Evolutionary conservation across 2,113 vertebrate species (phyloP).

Genomic region (Sapajus apella): DNA sequence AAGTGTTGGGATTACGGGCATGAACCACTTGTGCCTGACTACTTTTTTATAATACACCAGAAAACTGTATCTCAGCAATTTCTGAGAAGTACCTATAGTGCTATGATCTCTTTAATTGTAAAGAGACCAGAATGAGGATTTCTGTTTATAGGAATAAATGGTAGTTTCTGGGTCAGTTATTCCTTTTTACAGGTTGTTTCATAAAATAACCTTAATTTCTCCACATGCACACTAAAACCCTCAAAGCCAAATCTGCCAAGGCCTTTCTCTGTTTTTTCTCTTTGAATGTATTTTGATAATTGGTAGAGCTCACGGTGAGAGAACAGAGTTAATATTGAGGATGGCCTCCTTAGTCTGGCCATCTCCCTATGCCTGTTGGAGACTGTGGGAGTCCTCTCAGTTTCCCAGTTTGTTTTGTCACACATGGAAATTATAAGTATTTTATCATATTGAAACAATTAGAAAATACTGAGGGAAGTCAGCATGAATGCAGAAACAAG

Average conservation of each 20-base stretch:
- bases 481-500: not conserved
- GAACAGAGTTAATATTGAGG: not conserved
- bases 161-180: not conserved
- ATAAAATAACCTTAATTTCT: conserved; percentile 7
- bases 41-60: not conserved
- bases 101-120: not conserved
- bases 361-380: not conserved
- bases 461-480: conserved; percentile 3
- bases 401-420: not conserved
- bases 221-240: not conserved
- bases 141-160: not conserved
- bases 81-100: not conserved
- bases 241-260: not conserved
- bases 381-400: not conserved
- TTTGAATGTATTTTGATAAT: not conserved
- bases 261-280: not conserved
- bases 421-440: not conserved
- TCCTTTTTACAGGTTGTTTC: not conserved
- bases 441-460: not conserved
- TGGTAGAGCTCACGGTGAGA: not conserved
- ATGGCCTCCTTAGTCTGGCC: not conserved
- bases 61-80: not conserved
- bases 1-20: too few species aligned
- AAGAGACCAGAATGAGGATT: conserved; percentile 5
- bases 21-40: too few species aligned